Evolutionary conservation across 2,888 invertebrate genomes (phyloP), one percentile per base, ranked within the genome.

Genomic region (Leptopilina myrica): DNA sequence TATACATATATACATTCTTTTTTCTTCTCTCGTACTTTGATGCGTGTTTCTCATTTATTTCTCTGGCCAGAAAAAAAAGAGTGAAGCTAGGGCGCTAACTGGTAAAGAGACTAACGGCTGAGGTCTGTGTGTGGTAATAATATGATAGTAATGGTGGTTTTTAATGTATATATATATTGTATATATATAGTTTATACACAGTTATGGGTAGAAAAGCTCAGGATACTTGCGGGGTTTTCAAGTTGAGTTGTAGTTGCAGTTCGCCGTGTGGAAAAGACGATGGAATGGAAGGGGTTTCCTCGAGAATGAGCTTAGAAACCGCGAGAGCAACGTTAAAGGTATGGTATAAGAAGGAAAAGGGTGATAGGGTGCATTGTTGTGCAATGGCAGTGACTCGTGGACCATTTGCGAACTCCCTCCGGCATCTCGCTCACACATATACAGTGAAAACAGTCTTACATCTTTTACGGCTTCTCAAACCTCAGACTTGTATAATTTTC

Each of bases 41-140:
- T 85, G 87, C 84, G 86, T 85, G 87, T 87, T 87, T 86, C 87
- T 88, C 87, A 87, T 88, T 88, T 88, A 87, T 87, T 87, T 85
- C 85, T 82, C 82, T 78, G 81, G 81, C 82, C 81, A 80, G 83
- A 76, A 80, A 80, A 80, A 79, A 79, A 79, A 79, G 33, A 43
- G 78, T 76, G 81, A 80, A 77, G 67, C 46, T 67, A 49, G 78
- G 65, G 65, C 77, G 78, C 62, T 76, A 83, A 81, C 83, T 77
- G 79, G 20, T 62, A 80, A 81, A 56, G 79, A 83, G 76, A 69
- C 62, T 64, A 62, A 76, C 67, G 64, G 20, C 46, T 49, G 49
- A 15, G 69, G 43, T 76, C 53, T 26, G 62, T 49, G 20, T 43
- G 26, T 66, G 56, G 64, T 67, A 79, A 79, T 79, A 49, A 49